Percentiles rank a stretch among this genome's conserved stretches.
Conservation (phyloP, 2,888 invertebrate genomes). For the Lampropteryx suffumata region DNA sequence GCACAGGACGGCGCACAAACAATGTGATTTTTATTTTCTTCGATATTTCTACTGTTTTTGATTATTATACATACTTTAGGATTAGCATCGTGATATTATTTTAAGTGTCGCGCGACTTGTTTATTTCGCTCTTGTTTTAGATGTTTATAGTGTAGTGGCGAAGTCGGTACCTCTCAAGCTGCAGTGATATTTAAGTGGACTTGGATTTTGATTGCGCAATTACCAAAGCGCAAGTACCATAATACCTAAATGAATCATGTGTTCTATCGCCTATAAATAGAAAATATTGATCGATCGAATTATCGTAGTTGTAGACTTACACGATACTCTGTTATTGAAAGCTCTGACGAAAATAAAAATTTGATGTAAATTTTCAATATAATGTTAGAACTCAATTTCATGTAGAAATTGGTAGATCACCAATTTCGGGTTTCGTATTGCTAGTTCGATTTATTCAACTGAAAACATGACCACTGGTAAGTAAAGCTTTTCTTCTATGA, state of each 20-base stretch:
- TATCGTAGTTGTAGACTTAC: slow-evolving; percentile 12
- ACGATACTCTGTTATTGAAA: slow-evolving; percentile 11
- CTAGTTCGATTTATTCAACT: slow-evolving; percentile 17
- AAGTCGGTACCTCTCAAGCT: slow-evolving; percentile 45
- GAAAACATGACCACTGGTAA: slow-evolving; percentile 68
- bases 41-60: slow-evolving; percentile 72
- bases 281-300: slow-evolving; percentile 44
- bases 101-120: slow-evolving; percentile 67
- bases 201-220: slow-evolving; percentile 33
- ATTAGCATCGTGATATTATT: slow-evolving; percentile 73
- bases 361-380: slow-evolving; percentile 55
- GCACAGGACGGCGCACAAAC: slow-evolving; percentile 83
- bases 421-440: slow-evolving; percentile 11
- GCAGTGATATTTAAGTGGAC: slow-evolving; percentile 53
- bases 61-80: slow-evolving; percentile 76
- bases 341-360: slow-evolving; percentile 47
- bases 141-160: slow-evolving; percentile 56
- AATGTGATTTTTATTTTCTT: slow-evolving; percentile 79
- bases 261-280: slow-evolving; percentile 15
- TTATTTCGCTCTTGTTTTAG: slow-evolving; percentile 57
- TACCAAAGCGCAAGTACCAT: too few relatives aligned
- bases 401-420: slow-evolving; percentile 5
- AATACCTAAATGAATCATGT: slow-evolving; percentile 24
- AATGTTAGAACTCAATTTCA: neutral
- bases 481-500: slow-evolving; percentile 30